These are phyloP conservation scores for Tamias sibiricus DNA, from an alignment of 2,113 vertebrate species.

Conservation along the genomic window DNA sequence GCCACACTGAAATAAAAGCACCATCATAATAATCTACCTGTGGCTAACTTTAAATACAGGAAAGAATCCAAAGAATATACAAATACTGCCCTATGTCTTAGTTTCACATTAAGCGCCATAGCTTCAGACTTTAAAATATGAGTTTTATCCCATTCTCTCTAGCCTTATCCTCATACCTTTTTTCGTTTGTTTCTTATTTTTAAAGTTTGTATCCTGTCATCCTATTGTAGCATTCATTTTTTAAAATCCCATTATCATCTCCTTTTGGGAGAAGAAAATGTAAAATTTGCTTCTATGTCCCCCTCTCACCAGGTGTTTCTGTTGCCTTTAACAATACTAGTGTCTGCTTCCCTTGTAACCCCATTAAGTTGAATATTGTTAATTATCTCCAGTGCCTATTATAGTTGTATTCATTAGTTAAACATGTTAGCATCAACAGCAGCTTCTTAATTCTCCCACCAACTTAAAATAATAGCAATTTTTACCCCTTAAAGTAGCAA, in stretches of 20 bases:
- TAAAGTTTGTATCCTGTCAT: not conserved
- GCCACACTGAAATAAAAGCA: conserved; percentile 20
- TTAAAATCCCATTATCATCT: not conserved
- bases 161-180: not conserved
- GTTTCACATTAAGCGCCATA: not conserved
- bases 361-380: not conserved
- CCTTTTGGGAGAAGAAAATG: not conserved
- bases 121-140: not conserved
- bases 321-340: not conserved
- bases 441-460: not conserved
- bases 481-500: not conserved
- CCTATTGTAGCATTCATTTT: not conserved
- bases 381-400: not conserved
- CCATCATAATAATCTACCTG: not conserved
- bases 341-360: not conserved
- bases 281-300: not conserved
- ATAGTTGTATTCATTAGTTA: not conserved
- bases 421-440: not conserved
- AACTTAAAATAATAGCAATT: conserved; percentile 24
- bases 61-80: not conserved
- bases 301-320: not conserved
- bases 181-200: not conserved
- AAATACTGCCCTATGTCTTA: not conserved
- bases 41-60: not conserved
- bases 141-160: not conserved